Evolutionary conservation across 2,797 vertebrate genomes (phyloP), one percentile per base, ranked within the genome.

Genomic region (Myotis findleyi): DNA sequence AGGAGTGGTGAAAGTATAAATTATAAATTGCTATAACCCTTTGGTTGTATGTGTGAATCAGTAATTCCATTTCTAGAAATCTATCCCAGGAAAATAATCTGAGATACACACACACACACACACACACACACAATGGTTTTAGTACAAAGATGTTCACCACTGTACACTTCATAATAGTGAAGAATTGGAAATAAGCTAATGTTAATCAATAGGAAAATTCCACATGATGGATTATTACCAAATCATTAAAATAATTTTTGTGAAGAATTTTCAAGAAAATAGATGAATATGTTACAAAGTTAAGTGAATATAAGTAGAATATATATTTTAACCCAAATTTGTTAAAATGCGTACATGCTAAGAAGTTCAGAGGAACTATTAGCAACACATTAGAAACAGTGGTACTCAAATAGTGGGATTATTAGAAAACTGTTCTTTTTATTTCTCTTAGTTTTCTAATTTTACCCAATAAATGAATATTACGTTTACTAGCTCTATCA

Each of bases 11-110:
- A 90, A 38, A 27, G 5, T 30, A 1, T 86, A 89, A 76, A 73
- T 41, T 91, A 36, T 49, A 94, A 92, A 72, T 66, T 80, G 11
- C 12, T 82, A 57, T 17, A 68, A 73, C 33, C 6, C 9, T 82
- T 62, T 83, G n/a, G 87, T 41, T 57, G 23, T 62, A 64, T 18
- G 12, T 47, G 14, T 47, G 5, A 85, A 77, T 17, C 30, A 73
- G 23, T n/a, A 84, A 77, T 92, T 82, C 4, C 47, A 47, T 2
- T 47, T 47, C 23, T 93, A 59, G 80, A 96, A 94, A 76, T 77
- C 30, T 51, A 66, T 76, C 25, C 21, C 30, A 76, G 51, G 27
- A 17, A 95, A 81, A 36, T 47, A 94, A 91, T 23, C 53, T 36
- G 7, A 72, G 1, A 25, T 1, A 55, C n/a, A 73, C 27, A 33